These are phyloP conservation scores for Chinchilla lanigera DNA, from an alignment of 2,113 vertebrate species.

Conservation along the genomic window DNA sequence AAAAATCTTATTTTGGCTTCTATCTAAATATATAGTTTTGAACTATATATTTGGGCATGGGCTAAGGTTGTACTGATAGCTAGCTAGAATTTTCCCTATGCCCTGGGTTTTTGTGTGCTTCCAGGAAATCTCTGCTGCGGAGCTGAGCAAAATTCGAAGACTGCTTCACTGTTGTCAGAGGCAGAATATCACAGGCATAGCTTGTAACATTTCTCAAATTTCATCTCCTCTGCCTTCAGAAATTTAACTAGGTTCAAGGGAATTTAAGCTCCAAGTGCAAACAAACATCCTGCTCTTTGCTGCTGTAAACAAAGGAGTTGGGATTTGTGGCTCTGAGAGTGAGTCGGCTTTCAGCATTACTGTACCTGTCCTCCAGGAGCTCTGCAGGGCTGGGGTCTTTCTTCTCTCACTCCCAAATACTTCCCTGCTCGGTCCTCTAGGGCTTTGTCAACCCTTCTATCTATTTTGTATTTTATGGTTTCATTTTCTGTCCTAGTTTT, in stretches of 20 bases:
- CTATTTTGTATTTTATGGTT: neutral
- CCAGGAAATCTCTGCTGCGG: neutral
- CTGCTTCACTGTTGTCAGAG: neutral
- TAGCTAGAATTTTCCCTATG: neutral
- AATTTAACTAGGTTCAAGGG: neutral
- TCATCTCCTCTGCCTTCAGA: neutral
- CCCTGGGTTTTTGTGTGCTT: neutral
- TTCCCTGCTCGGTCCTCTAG: neutral
- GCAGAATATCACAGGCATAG: neutral
- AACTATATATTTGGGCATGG: neutral
- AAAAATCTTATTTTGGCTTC: neutral
- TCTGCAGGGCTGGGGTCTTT: accelerated
- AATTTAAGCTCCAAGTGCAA: neutral
- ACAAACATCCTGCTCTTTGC: neutral
- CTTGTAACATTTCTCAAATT: neutral
- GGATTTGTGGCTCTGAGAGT: neutral
- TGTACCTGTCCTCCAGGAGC: neutral
- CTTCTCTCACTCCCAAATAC: neutral
- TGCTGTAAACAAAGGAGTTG: neutral
- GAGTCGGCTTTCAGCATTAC: accelerated
- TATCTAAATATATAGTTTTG: neutral
- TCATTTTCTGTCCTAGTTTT: neutral
- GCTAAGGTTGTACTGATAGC: neutral
- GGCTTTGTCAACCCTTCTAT: neutral
- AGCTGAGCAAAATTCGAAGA: neutral